Evolutionary conservation across 2,113 vertebrate species (phyloP).

Genomic region (Cheirogaleus medius): DNA sequence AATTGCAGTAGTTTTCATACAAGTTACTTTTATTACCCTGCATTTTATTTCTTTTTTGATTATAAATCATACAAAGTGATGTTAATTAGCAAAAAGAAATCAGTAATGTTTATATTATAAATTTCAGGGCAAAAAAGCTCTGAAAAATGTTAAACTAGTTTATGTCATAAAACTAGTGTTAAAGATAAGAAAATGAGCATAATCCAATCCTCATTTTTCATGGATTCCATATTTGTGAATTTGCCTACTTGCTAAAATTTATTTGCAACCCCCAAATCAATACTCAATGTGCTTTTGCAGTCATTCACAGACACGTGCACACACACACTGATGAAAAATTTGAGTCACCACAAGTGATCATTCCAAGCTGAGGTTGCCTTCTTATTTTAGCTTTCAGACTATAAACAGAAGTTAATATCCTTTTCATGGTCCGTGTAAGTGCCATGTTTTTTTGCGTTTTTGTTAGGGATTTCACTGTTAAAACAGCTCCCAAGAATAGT

Average conservation of each 20-base stretch:
- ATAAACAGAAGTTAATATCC: neutral
- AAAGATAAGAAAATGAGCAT: slow-evolving; percentile 5
- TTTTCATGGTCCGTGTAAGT: neutral
- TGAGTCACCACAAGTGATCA: neutral
- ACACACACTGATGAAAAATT: neutral
- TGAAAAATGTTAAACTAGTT: neutral
- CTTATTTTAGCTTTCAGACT: neutral
- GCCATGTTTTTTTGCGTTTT: neutral
- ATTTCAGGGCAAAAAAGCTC: neutral
- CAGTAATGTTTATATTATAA: neutral
- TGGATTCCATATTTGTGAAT: neutral
- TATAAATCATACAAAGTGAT: slow-evolving; percentile 41
- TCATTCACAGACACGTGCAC: neutral
- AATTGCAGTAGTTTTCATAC: slow-evolving; percentile 36
- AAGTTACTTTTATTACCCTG: slow-evolving; percentile 43
- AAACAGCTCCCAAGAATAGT: neutral
- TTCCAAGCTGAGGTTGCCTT: neutral
- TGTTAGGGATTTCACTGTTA: neutral
- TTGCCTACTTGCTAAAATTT: slow-evolving; percentile 12
- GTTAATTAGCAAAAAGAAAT: slow-evolving; percentile 26
- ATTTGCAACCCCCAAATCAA: slow-evolving; percentile 25
- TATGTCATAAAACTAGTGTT: neutral
- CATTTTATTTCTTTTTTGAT: slow-evolving; percentile 23
- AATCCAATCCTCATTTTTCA: neutral
- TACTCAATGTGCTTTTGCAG: neutral